phyloP scores from a whole-genome alignment of 1,140 invertebrate genomes.

The Radopholus similis region DNA sequence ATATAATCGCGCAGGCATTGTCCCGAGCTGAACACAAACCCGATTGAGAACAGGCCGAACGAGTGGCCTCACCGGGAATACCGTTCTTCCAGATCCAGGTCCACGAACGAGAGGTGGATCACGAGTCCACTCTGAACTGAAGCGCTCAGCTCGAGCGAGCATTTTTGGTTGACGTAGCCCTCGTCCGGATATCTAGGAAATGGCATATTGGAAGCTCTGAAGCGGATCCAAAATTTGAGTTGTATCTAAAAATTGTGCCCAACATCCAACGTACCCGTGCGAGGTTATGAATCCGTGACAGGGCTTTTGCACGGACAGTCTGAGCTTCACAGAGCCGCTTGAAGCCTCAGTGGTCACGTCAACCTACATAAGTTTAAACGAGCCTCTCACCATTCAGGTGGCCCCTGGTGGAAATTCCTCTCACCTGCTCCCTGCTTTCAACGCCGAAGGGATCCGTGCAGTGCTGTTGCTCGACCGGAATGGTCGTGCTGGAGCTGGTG shows the following conservation, averaged over 20 bases:
- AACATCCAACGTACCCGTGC: too few relatives aligned
- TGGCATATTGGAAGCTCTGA: background rate
- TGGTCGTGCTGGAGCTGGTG: too few relatives aligned
- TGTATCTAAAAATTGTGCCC: background rate
- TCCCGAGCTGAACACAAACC: too few relatives aligned
- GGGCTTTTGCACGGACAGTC: background rate
- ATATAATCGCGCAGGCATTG: conserved; percentile 45
- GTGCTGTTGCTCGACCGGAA: too few relatives aligned
- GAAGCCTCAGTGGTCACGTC: too few relatives aligned
- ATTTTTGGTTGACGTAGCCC: conserved; percentile 15
- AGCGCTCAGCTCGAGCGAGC: conserved; percentile 27
- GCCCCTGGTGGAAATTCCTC: too few relatives aligned
- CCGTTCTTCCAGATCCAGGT: conserved; percentile 34
- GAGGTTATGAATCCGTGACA: background rate
- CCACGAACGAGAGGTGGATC: conserved; percentile 36
- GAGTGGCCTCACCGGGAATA: conserved; percentile 19
- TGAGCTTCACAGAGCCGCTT: too few relatives aligned
- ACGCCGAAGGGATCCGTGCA: too few relatives aligned
- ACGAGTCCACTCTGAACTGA: conserved; percentile 32
- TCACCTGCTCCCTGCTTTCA: too few relatives aligned
- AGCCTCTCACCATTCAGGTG: too few relatives aligned
- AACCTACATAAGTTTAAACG: too few relatives aligned
- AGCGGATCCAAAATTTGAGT: background rate
- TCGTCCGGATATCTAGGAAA: conserved; percentile 1
- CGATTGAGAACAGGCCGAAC: too few relatives aligned